Evolutionary conservation across 2,888 invertebrate genomes (phyloP), one percentile per base, ranked within the genome.

Genomic region (Drosophila borborema): DNA sequence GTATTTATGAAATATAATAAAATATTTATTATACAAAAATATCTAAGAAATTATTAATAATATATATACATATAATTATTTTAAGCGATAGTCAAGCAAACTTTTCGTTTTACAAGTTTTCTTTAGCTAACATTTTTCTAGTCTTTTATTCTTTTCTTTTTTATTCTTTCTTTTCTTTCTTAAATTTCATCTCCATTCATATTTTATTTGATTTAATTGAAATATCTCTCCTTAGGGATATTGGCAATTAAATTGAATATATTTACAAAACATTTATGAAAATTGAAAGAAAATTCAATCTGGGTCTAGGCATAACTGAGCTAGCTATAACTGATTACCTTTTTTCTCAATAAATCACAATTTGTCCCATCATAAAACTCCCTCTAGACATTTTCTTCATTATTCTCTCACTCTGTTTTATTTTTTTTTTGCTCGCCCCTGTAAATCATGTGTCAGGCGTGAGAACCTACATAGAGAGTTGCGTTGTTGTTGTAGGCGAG

Each of bases 401-500:
- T 81, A 77, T 71, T 74, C 77, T 70, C 67, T 55, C 10, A 2
- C 7, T 16, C 36, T 3, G 36, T 36, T 14, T 41, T 20, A 12
- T 9, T 16, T 40, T 64, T 53, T 4, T 6, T 28, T 68, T 49
- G 60, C 53, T 53, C 54, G 71, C 18, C 64, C 64, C 61, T 70
- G 53, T 74, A 65, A 77, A 68, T 77, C 69, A 75, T 36, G 56
- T 62, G 73, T 66, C 74, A 67, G 80, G 82, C 87, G 84, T 84
- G 84, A 84, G 84, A 84, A 86, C 79, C 60, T 62, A 43, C 43
- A 18, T 1, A 63, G 63, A 55, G 54, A 55, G 54, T 63, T 45
- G 59, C 62, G 72, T 56, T 64, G 67, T 56, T 63, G 67, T 59
- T 51, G 59, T 64, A 58, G 64, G 62, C 62, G 66, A 60, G 66